phyloP scores from a whole-genome alignment of 2,888 invertebrate genomes.

The Nomada goodeniana region DNA sequence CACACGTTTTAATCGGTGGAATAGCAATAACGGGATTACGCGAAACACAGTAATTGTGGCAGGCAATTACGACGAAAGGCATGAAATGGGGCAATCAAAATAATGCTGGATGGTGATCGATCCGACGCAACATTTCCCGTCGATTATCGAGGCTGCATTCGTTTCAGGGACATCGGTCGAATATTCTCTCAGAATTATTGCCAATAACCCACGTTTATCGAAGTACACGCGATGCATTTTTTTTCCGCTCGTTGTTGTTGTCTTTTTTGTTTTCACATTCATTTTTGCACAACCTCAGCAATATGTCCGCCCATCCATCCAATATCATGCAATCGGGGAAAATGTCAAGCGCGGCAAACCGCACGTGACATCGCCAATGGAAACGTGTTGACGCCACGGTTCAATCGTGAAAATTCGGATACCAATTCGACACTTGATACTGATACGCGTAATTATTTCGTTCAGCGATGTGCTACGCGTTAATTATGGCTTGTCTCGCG shows the following conservation, averaged over 20 bases:
- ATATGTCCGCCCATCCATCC: conserved; percentile 62
- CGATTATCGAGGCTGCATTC: conserved; percentile 61
- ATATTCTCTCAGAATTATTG: conserved; percentile 53
- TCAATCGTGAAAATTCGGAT: conserved; percentile 66
- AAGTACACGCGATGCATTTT: conserved; percentile 33
- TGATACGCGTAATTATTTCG: conserved; percentile 66
- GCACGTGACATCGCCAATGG: conserved; percentile 55
- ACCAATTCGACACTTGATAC: conserved; percentile 66
- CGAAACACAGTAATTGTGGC: not conserved
- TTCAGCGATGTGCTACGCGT: conserved; percentile 51
- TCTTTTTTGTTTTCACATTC: conserved; percentile 37
- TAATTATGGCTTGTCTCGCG: conserved; percentile 24
- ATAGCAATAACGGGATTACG: not conserved
- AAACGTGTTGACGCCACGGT: conserved; percentile 50
- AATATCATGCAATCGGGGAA: conserved; percentile 69
- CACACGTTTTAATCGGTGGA: not conserved
- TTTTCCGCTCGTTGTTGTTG: conserved; percentile 21
- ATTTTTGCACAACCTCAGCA: conserved; percentile 53
- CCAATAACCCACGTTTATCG: not conserved
- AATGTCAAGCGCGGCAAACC: conserved; percentile 70
- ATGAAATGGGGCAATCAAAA: conserved; percentile 30
- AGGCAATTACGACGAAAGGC: conserved; percentile 6
- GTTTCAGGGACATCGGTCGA: conserved; percentile 14
- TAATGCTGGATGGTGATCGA: conserved; percentile 33
- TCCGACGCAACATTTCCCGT: conserved; percentile 37